Conservation (phyloP, 2,888 invertebrate genomes). For the Malacosoma neustria region DNA sequence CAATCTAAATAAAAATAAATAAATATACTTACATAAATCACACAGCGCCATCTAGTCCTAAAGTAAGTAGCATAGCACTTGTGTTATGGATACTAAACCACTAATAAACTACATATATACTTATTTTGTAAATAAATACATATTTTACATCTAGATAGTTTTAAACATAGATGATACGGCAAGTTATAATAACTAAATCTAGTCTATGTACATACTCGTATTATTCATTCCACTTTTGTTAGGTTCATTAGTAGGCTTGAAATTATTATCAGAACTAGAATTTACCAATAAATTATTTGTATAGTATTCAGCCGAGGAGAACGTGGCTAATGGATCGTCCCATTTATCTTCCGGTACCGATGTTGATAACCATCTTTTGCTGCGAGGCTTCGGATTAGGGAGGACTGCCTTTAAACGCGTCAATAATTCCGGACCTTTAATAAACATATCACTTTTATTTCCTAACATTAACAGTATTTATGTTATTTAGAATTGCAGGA, state of each 20-base stretch:
- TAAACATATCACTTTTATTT: background rate
- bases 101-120: too few relatives aligned
- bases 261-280: slow-evolving; percentile 8
- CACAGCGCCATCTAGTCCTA: too few relatives aligned
- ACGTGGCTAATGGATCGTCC: slow-evolving; percentile 74
- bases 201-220: too few relatives aligned
- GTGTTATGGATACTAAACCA: too few relatives aligned
- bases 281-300: slow-evolving; percentile 83
- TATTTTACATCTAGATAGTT: too few relatives aligned
- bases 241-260: background rate
- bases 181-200: too few relatives aligned
- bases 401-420: slow-evolving; percentile 15
- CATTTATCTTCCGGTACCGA: slow-evolving; percentile 82
- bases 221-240: slow-evolving; percentile 1
- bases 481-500: too few relatives aligned
- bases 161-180: too few relatives aligned
- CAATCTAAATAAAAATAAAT: too few relatives aligned
- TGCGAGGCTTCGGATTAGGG: background rate
- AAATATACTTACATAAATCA: too few relatives aligned
- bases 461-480: background rate
- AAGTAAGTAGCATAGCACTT: too few relatives aligned
- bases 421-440: slow-evolving; percentile 75
- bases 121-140: too few relatives aligned
- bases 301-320: slow-evolving; percentile 88
- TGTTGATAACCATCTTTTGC: slow-evolving; percentile 84